Conservation (phyloP, 2,797 vertebrate species). For the Gouania willdenowi region DNA sequence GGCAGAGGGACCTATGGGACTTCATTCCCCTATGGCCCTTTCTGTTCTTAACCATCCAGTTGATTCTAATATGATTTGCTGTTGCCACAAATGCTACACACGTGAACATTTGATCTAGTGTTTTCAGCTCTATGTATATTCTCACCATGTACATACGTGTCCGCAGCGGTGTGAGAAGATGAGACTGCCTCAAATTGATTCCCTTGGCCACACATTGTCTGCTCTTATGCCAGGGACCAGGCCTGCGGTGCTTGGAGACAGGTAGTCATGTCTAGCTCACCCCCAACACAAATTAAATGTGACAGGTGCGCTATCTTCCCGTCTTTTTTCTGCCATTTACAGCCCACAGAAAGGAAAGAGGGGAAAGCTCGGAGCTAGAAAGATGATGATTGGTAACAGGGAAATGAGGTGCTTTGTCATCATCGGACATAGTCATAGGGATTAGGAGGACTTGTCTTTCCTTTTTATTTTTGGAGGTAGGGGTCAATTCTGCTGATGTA, state of each 20-base stretch:
- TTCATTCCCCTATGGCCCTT: conserved; percentile 2
- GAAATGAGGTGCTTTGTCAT: conserved; percentile 71
- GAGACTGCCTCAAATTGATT: conserved; percentile 69
- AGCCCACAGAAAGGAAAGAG: conserved; percentile 70
- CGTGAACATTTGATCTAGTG: too few species aligned
- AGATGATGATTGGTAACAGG: conserved; percentile 69
- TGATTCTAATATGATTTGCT: conserved; percentile 50
- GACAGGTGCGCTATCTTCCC: conserved; percentile 81
- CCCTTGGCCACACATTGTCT: conserved; percentile 52
- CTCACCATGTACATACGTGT: conserved; percentile 16
- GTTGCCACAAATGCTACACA: conserved; percentile 27
- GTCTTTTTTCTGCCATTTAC: conserved; percentile 80
- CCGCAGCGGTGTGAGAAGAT: conserved; percentile 31
- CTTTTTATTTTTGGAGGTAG: conserved; percentile 1
- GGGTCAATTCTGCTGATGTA: conserved; percentile 52
- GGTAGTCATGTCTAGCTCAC: conserved; percentile 77
- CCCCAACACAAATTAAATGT: conserved; percentile 78
- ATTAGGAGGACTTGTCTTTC: conserved; percentile 29
- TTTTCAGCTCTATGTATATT: too few species aligned
- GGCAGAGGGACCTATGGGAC: conserved; percentile 25
- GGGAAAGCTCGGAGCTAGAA: conserved; percentile 43
- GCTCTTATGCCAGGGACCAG: conserved; percentile 54
- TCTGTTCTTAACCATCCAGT: conserved; percentile 22
- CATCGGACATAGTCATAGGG: conserved; percentile 55
- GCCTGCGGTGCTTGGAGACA: conserved; percentile 67